Evolutionary conservation across 2,113 vertebrate species (phyloP).

Genomic region (Thamnophis sirtalis): DNA sequence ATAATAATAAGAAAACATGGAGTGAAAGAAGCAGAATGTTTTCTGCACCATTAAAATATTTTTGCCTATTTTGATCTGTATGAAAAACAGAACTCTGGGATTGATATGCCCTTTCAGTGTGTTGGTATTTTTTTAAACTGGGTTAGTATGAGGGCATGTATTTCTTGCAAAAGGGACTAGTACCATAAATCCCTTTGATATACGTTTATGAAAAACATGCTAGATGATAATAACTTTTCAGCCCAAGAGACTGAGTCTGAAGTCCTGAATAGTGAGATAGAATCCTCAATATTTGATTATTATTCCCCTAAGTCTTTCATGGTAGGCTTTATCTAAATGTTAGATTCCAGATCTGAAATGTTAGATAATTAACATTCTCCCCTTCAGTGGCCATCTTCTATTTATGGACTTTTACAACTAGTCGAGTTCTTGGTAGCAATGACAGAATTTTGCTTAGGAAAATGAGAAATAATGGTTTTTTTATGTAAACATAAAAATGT

Average conservation of each 20-base stretch:
- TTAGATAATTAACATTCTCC: conserved; percentile 70
- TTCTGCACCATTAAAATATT: background rate
- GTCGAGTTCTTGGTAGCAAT: conserved; percentile 52
- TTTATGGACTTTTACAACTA: conserved; percentile 61
- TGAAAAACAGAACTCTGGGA: background rate
- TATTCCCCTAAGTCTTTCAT: conserved; percentile 54
- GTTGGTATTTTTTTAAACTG: conserved; percentile 28
- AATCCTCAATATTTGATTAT: conserved; percentile 54
- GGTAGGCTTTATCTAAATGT: conserved; percentile 62
- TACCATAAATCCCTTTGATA: conserved; percentile 39
- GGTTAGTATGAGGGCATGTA: conserved; percentile 31
- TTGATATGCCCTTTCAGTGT: conserved; percentile 37
- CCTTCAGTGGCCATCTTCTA: conserved; percentile 45
- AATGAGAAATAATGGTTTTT: conserved; percentile 41
- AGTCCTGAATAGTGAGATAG: conserved; percentile 60
- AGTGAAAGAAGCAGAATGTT: background rate
- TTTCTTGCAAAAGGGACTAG: conserved; percentile 38
- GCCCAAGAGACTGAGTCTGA: conserved; percentile 58
- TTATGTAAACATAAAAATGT: conserved; percentile 46
- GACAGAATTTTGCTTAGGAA: conserved; percentile 54
- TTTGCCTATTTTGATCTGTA: background rate
- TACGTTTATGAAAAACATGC: conserved; percentile 55
- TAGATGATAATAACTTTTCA: conserved; percentile 60
- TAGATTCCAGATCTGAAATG: conserved; percentile 61
- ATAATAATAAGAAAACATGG: background rate